Evolutionary conservation across 1,140 invertebrate species (phyloP).

Genomic region (Drosophila hydei): DNA sequence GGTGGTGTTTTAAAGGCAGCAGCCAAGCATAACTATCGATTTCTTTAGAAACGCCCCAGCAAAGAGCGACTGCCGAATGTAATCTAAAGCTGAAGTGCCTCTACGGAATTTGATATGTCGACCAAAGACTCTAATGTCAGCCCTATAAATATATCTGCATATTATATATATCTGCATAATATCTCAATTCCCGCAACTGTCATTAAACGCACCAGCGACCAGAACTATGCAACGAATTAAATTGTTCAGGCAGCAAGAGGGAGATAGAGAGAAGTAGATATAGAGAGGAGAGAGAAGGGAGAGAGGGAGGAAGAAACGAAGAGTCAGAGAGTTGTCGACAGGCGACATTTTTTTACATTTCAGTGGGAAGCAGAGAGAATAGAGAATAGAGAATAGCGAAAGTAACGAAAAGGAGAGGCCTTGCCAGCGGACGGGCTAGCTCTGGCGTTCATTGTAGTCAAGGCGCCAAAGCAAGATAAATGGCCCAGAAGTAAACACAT

Average conservation of each 20-base stretch:
- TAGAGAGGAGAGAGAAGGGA: background rate
- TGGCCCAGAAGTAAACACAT: constrained; percentile 77
- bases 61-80: no score
- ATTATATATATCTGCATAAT: background rate
- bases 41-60: no score
- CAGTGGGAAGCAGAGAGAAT: constrained; percentile 29
- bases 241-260: constrained; percentile 5
- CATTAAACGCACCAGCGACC: constrained; percentile 9
- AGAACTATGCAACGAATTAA: constrained; percentile 27
- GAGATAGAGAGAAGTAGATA: no score
- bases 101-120: no score
- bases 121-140: no score
- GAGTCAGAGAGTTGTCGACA: background rate
- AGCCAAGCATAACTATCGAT: no score
- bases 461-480: constrained; percentile 78
- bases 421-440: no score
- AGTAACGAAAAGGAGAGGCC: constrained; percentile 24
- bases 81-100: no score
- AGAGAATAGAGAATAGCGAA: constrained; percentile 43
- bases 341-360: constrained; percentile 29
- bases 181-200: constrained; percentile 2
- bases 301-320: background rate
- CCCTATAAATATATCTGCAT: no score
- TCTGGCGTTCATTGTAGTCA: constrained; percentile 55
- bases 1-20: no score